These are phyloP conservation scores for Nemoura dubitans DNA, from an alignment of 2,888 invertebrate species.

Conservation along the genomic window DNA sequence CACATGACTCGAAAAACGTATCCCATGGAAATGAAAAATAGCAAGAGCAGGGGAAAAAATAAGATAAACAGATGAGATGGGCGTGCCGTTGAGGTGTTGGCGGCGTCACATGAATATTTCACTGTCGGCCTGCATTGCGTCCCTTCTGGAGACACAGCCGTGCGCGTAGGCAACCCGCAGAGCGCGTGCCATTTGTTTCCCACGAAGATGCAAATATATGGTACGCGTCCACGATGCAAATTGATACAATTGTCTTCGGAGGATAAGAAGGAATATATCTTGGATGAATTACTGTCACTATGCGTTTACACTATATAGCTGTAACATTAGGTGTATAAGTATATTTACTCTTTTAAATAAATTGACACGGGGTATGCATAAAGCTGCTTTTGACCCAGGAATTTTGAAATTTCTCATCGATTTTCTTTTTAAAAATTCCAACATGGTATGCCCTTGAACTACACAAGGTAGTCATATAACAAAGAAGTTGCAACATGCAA, in stretches of 20 bases:
- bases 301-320: too few species aligned
- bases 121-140: not conserved
- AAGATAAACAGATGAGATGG: slow-evolving; percentile 38
- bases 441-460: too few species aligned
- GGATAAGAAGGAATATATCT: not conserved
- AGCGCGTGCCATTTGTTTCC: not conserved
- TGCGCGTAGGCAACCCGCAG: not conserved
- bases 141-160: not conserved
- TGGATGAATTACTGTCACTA: not conserved
- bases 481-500: too few species aligned
- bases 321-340: too few species aligned
- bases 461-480: too few species aligned
- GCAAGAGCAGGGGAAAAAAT: slow-evolving; percentile 14
- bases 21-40: slow-evolving; percentile 31
- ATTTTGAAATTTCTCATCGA: too few species aligned
- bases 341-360: too few species aligned
- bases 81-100: not conserved
- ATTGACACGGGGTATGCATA: too few species aligned
- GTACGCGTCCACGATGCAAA: not conserved
- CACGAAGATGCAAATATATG: not conserved
- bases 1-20: not conserved
- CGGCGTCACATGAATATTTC: slow-evolving; percentile 34
- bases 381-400: too few species aligned
- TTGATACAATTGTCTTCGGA: not conserved
- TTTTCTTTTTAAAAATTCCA: too few species aligned